Conservation (phyloP, 2,888 invertebrate genomes). For the Pomacea canaliculata region DNA sequence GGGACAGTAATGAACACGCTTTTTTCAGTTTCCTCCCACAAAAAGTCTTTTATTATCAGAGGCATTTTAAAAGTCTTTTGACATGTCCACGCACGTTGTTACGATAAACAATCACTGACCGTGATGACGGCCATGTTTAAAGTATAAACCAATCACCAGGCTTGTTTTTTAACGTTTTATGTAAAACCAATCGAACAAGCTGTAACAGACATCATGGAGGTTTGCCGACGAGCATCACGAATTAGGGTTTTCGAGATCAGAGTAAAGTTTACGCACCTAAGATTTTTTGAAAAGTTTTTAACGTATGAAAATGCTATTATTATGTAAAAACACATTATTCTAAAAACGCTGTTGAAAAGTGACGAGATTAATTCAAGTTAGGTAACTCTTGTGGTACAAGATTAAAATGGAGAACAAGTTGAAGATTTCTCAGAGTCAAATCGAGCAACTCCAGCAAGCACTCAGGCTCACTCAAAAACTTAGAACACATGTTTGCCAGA, state of each 20-base stretch:
- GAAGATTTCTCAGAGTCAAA: slow-evolving; percentile 34
- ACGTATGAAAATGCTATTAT: no score
- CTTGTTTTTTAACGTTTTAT: background rate
- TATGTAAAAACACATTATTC: no score
- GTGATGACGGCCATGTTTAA: slow-evolving; percentile 12
- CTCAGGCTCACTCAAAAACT: slow-evolving; percentile 60
- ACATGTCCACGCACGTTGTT: slow-evolving; percentile 11
- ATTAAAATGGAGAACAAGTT: slow-evolving; percentile 17
- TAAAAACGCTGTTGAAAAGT: no score
- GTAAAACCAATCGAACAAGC: no score
- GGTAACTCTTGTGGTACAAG: no score
- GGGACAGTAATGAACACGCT: slow-evolving; percentile 78
- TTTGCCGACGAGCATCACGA: no score
- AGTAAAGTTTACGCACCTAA: no score
- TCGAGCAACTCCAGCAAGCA: slow-evolving; percentile 52
- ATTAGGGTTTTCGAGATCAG: no score
- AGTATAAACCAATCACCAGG: background rate
- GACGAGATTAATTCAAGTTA: no score
- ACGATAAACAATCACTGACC: background rate
- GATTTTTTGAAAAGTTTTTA: no score
- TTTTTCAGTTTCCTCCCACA: slow-evolving; percentile 81
- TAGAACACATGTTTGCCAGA: slow-evolving; percentile 57
- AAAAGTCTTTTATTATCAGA: slow-evolving; percentile 78
- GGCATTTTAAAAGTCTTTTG: slow-evolving; percentile 54
- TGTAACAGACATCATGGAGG: no score